These are phyloP conservation scores for Drosophila infuscata DNA, from an alignment of 2,888 invertebrate species.

Conservation along the genomic window DNA sequence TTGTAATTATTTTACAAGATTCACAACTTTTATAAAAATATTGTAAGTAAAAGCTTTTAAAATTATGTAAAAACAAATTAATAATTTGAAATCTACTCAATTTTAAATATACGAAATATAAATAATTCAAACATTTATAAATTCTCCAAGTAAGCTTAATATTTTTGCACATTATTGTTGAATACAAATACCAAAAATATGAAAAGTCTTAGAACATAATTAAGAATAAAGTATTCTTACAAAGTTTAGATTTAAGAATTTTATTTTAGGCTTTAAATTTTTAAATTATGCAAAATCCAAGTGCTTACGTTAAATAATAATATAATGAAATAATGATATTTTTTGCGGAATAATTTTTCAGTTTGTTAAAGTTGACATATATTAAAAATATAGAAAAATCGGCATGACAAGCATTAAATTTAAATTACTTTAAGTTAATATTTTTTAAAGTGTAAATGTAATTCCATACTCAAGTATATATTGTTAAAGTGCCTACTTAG, in stretches of 20 bases:
- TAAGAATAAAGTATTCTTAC: neutral
- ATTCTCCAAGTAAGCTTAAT: neutral
- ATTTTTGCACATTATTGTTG: neutral
- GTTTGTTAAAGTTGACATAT: neutral
- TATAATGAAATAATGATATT: neutral
- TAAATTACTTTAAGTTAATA: neutral
- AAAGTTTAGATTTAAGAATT: neutral
- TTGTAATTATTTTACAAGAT: neutral
- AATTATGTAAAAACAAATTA: neutral
- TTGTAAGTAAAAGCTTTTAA: neutral
- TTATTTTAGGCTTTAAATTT: neutral
- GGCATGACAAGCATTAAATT: neutral
- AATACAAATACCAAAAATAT: neutral
- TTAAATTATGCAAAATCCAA: too few relatives aligned
- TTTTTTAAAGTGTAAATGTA: neutral
- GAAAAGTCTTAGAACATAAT: neutral
- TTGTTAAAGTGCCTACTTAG: constrained; percentile 1
- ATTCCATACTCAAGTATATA: neutral
- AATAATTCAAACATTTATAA: neutral
- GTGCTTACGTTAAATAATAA: too few relatives aligned
- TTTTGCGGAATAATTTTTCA: neutral
- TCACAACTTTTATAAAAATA: neutral
- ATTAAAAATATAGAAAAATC: neutral
- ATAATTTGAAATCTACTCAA: neutral
- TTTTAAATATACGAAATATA: neutral